Conservation (phyloP, 2,113 vertebrate species). For the Daubentonia madagascariensis region DNA sequence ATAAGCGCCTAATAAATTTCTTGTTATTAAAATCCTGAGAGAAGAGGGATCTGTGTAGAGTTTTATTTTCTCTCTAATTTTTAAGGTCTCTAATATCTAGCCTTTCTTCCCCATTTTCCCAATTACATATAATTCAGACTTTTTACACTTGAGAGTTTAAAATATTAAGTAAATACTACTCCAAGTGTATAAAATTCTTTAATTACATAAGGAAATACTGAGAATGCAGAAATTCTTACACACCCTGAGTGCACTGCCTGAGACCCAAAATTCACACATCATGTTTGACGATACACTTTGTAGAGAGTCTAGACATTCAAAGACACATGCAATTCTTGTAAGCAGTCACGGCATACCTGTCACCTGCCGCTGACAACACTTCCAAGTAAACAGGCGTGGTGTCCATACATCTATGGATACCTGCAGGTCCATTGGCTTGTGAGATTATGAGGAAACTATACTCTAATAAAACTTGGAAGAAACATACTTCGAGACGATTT, state of each 20-base stretch:
- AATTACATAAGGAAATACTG: neutral
- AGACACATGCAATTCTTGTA: neutral
- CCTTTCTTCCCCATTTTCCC: neutral
- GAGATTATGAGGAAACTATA: neutral
- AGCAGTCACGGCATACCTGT: neutral
- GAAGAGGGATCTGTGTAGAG: neutral
- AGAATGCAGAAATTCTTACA: neutral
- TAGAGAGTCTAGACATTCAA: neutral
- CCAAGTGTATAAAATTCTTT: neutral
- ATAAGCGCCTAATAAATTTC: neutral
- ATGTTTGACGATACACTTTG: neutral
- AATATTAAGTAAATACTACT: neutral
- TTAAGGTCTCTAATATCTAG: neutral
- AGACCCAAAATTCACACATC: neutral
- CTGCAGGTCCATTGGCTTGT: neutral
- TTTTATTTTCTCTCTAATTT: neutral
- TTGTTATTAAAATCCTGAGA: neutral
- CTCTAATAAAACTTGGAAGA: neutral
- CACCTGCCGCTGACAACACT: neutral
- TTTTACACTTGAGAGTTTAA: neutral
- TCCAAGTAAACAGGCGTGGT: neutral
- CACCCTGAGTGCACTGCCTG: neutral
- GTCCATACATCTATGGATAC: fast-evolving
- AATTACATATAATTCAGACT: neutral
- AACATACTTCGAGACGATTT: neutral